Percentiles rank a stretch among this genome's conserved stretches.
Evolutionary conservation across 2,888 invertebrate genomes (phyloP).

Genomic region (Drosophila infuscata): DNA sequence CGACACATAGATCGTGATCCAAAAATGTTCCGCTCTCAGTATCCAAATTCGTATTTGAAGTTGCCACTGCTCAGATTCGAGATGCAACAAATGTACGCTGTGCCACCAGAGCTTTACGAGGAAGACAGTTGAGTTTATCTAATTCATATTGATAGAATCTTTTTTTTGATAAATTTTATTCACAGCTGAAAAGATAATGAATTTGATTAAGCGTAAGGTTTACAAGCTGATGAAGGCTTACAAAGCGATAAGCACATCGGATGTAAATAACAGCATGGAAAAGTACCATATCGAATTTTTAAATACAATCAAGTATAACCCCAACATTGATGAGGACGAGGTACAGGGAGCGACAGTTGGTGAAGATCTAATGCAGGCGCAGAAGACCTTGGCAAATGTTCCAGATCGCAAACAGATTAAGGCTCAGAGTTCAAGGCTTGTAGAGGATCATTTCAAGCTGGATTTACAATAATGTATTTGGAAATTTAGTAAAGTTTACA

Average conservation of each 20-base stretch:
- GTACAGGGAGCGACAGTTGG: slow-evolving; percentile 14
- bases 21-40: slow-evolving; percentile 54
- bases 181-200: slow-evolving; percentile 72
- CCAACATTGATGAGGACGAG: slow-evolving; percentile 15
- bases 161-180: not conserved
- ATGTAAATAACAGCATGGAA: slow-evolving; percentile 33
- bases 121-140: slow-evolving; percentile 69
- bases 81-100: slow-evolving; percentile 66
- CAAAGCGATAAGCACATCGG: slow-evolving; percentile 11
- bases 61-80: slow-evolving; percentile 83
- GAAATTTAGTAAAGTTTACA: slow-evolving; percentile 13
- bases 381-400: slow-evolving; percentile 63
- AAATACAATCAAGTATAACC: slow-evolving; percentile 3
- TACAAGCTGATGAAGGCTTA: slow-evolving; percentile 66
- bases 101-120: slow-evolving; percentile 78
- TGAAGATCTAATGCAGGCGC: slow-evolving; percentile 58
- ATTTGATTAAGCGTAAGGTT: slow-evolving; percentile 70
- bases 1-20: slow-evolving; percentile 73
- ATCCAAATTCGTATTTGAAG: slow-evolving; percentile 80
- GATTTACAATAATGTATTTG: not conserved
- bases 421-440: slow-evolving; percentile 78
- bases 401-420: slow-evolving; percentile 83
- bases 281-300: slow-evolving; percentile 71
- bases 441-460: slow-evolving; percentile 69
- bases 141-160: fast-evolving